These are phyloP conservation scores for Chromobotia macracanthus DNA, from an alignment of 2,797 vertebrate genomes.

Conservation along the genomic window DNA sequence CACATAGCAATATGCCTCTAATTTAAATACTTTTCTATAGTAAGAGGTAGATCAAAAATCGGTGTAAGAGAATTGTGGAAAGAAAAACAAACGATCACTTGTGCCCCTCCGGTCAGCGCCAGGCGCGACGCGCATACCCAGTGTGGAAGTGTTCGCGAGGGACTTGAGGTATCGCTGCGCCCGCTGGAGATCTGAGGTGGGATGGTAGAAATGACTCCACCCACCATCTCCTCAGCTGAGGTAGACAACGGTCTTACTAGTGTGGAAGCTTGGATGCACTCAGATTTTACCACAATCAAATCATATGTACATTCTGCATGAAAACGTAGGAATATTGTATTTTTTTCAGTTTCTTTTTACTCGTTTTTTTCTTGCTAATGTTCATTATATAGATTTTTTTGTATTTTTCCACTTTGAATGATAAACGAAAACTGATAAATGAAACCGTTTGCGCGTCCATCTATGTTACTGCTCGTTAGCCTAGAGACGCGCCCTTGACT, in stretches of 20 bases:
- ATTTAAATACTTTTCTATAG: conserved; percentile 89
- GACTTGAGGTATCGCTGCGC: conserved; percentile 86
- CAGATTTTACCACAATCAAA: conserved; percentile 87
- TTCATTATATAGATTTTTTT: conserved; percentile 50
- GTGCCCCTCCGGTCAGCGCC: conserved; percentile 86
- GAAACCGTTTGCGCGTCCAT: conserved; percentile 37
- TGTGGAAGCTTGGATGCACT: conserved; percentile 91
- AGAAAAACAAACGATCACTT: conserved; percentile 84
- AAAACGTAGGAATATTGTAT: conserved; percentile 72
- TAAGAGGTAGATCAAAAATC: conserved; percentile 95
- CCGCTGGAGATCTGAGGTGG: conserved; percentile 79
- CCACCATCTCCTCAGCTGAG: conserved; percentile 85
- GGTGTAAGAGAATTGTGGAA: conserved; percentile 71
- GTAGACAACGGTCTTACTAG: conserved; percentile 85
- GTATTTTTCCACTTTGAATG: conserved; percentile 63
- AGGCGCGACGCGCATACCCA: conserved; percentile 77
- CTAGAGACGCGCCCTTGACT: conserved; percentile 74
- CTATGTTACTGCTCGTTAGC: conserved; percentile 76
- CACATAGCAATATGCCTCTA: conserved; percentile 90
- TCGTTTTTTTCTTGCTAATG: conserved; percentile 39
- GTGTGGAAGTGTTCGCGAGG: conserved; percentile 82
- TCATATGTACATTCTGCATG: conserved; percentile 89
- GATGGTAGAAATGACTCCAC: conserved; percentile 65
- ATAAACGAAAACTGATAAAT: conserved; percentile 76
- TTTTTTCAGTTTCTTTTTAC: conserved; percentile 62